phyloP scores from a whole-genome alignment of 1,140 invertebrate genomes.

The Dendroctonus valens region DNA sequence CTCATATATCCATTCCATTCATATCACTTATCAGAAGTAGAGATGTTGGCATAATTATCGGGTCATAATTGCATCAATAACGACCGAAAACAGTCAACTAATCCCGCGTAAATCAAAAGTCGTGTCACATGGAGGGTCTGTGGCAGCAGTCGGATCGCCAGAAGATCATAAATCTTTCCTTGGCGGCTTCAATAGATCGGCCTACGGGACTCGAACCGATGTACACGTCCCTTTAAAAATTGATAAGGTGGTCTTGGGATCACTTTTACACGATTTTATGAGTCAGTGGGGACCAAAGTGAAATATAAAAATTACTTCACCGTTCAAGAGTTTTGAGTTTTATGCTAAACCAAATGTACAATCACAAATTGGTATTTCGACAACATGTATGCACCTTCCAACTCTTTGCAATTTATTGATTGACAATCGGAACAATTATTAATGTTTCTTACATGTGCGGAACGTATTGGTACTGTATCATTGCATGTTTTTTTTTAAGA shows the following conservation, averaged over 20 bases:
- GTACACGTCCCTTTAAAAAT: slow-evolving; percentile 40
- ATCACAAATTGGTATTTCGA: too few relatives aligned
- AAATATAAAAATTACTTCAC: slow-evolving; percentile 14
- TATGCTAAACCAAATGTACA: too few relatives aligned
- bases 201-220: slow-evolving; percentile 37
- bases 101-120: slow-evolving; percentile 41
- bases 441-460: too few relatives aligned
- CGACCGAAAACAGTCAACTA: slow-evolving; percentile 28
- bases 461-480: too few relatives aligned
- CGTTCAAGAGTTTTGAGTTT: too few relatives aligned
- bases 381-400: too few relatives aligned
- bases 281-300: slow-evolving; percentile 21
- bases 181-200: slow-evolving; percentile 36
- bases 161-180: slow-evolving; percentile 41
- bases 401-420: too few relatives aligned
- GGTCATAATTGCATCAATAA: slow-evolving; percentile 19
- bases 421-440: too few relatives aligned
- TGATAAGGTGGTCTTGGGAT: slow-evolving; percentile 33
- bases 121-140: slow-evolving; percentile 37
- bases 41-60: slow-evolving; percentile 4
- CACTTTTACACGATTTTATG: slow-evolving; percentile 31
- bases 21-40: too few relatives aligned
- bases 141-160: slow-evolving; percentile 28
- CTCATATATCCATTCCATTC: too few relatives aligned
- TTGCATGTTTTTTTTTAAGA: too few relatives aligned